A percentile compares a stretch with the other conserved stretches of the same genome.
Evolutionary conservation across 1,140 invertebrate genomes (phyloP).

Genomic region (Lepidurus apus): DNA sequence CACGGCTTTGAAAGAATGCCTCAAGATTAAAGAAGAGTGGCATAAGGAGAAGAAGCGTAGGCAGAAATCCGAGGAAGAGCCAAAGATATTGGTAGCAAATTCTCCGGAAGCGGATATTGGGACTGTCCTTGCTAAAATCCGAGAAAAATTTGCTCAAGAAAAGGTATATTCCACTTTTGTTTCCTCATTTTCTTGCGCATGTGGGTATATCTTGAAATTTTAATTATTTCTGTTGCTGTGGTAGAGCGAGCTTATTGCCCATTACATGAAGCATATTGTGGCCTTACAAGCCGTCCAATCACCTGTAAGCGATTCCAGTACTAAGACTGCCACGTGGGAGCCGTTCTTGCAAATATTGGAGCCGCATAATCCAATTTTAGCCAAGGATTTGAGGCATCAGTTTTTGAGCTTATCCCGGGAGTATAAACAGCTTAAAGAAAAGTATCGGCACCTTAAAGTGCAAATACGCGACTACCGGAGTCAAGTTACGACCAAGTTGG

Average conservation of each 20-base stretch:
- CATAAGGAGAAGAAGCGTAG: neutral
- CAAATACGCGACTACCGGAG: conserved; percentile 1
- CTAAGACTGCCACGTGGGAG: neutral
- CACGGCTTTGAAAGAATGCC: neutral
- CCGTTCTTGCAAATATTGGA: neutral
- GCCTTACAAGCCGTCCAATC: neutral
- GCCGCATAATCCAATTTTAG: neutral
- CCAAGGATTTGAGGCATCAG: neutral
- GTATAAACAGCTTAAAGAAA: neutral
- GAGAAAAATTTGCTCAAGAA: neutral
- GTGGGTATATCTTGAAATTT: neutral
- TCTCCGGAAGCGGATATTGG: neutral
- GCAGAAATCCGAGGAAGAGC: neutral
- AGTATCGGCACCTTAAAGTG: neutral
- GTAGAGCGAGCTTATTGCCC: neutral
- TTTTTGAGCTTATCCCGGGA: neutral
- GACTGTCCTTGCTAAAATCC: neutral
- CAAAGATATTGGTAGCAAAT: neutral
- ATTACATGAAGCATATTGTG: conserved; percentile 4
- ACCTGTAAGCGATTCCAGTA: neutral
- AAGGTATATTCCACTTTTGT: neutral
- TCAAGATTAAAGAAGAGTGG: neutral
- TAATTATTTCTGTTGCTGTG: neutral
- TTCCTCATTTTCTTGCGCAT: neutral
- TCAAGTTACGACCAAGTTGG: neutral